Evolutionary conservation across 2,113 vertebrate genomes (phyloP).

Genomic region (Tetrao urogallus): DNA sequence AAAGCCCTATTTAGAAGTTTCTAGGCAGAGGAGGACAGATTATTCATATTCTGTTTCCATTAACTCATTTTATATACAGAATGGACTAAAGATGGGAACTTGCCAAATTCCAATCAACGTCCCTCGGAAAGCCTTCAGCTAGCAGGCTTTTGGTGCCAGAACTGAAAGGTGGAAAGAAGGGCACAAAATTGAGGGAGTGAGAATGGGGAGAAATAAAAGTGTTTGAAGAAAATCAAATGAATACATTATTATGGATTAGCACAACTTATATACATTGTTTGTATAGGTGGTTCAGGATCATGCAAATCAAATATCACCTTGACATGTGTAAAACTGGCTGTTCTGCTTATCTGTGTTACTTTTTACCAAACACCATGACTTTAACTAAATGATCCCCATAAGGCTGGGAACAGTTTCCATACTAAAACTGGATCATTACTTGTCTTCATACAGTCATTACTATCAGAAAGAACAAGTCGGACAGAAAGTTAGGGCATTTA

Average conservation of each 20-base stretch:
- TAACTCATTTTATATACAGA: constrained; percentile 11
- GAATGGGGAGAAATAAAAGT: background rate
- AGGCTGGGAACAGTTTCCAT: background rate
- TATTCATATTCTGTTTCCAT: constrained; percentile 23
- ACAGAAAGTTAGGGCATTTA: background rate
- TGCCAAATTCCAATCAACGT: background rate
- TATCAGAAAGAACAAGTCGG: background rate
- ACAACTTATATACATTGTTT: background rate
- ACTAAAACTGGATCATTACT: background rate
- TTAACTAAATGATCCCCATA: background rate
- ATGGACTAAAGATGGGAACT: background rate
- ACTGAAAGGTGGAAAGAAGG: background rate
- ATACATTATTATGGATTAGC: background rate
- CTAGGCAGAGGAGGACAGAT: background rate
- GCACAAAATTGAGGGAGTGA: background rate
- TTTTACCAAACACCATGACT: background rate
- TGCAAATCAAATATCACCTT: background rate
- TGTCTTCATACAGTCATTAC: background rate
- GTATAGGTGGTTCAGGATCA: background rate
- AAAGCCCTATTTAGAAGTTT: constrained; percentile 1
- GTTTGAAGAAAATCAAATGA: background rate
- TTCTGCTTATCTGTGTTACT: background rate
- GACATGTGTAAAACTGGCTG: background rate
- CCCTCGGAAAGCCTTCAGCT: background rate
- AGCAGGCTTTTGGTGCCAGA: background rate